Base-by-base conservation (phyloP, 2,113 vertebrate genomes). In the Pseudolaguvia tuberculata region DNA sequence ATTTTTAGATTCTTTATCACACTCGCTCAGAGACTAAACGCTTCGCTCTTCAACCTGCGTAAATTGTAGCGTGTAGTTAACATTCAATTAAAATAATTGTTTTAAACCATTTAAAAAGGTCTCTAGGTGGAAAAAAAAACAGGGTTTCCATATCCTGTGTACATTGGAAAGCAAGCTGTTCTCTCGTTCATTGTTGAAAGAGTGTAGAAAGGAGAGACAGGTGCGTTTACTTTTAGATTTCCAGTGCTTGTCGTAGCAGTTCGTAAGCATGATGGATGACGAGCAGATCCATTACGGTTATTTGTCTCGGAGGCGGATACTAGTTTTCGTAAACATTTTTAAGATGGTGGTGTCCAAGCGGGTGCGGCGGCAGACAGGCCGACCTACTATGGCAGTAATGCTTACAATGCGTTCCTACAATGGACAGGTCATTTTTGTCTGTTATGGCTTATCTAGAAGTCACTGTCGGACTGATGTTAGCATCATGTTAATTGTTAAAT, bases 221-320 rank as follows among this genome's bases (percentile, higher is more conserved):
- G 67, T 4, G 48, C 21, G 25, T 51, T 35, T 53, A 62, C 45
- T 20, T 51, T 65, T 75, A 79, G 73, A 61, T 1, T 73, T 71
- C 79, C 78, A 63, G 72, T 72, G 42, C 71, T 52, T 35, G 85
- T 83, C 82, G 81, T 63, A 83, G 86, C 80, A 48, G 35, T 48
- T 57, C 84, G 84, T 86, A 83, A 81, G 39, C 23, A 31, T 79
- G 57, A 80, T 83, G 76, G 71, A 76, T 83, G 76, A 14, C 35
- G 69, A 72, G 82, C 13, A 66, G 82, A 84, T 79, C 66, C 83
- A 82, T 86, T 72, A 84, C 17, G 75, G 47, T 72, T 62, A 83
- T 74, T 86, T 82, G 81, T 45, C 12, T 82, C 58, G 23, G 78
- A 18, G 17, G 71, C 53, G 69, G 80, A 31, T 71, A 75, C 15